Conservation (phyloP, 2,797 vertebrate species). For the Xenopus petersii region DNA sequence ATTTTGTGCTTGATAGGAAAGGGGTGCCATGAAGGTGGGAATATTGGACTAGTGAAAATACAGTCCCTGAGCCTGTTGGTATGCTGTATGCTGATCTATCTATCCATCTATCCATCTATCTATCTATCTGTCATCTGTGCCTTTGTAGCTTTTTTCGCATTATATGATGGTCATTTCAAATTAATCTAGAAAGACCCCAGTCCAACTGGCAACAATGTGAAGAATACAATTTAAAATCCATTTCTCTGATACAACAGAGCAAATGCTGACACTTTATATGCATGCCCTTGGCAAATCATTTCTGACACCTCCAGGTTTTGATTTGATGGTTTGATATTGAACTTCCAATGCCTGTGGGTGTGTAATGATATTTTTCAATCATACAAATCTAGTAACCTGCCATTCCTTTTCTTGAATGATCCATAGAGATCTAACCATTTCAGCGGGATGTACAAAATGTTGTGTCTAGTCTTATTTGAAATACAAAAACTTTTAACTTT, state of each 20-base stretch:
- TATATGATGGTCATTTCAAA: no score
- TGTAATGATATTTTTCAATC: conserved; percentile 49
- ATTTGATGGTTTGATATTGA: conserved; percentile 48
- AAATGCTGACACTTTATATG: conserved; percentile 41
- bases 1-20: no score
- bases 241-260: conserved; percentile 31
- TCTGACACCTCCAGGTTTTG: conserved; percentile 41
- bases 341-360: conserved; percentile 39
- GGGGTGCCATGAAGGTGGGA: no score
- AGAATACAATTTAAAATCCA: conserved; percentile 43
- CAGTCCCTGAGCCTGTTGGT: no score
- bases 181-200: conserved; percentile 3
- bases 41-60: no score
- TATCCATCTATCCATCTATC: no score
- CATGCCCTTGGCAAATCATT: conserved; percentile 43
- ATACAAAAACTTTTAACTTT: not conserved
- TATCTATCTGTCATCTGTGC: no score
- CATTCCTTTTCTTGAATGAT: conserved; percentile 42
- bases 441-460: conserved; percentile 17
- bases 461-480: conserved; percentile 23
- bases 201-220: conserved; percentile 9
- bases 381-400: conserved; percentile 43
- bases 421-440: conserved; percentile 34
- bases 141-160: no score
- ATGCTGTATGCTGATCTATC: no score